Evolutionary conservation across 1,140 invertebrate genomes (phyloP).

Genomic region (Temnothorax nylanderi): DNA sequence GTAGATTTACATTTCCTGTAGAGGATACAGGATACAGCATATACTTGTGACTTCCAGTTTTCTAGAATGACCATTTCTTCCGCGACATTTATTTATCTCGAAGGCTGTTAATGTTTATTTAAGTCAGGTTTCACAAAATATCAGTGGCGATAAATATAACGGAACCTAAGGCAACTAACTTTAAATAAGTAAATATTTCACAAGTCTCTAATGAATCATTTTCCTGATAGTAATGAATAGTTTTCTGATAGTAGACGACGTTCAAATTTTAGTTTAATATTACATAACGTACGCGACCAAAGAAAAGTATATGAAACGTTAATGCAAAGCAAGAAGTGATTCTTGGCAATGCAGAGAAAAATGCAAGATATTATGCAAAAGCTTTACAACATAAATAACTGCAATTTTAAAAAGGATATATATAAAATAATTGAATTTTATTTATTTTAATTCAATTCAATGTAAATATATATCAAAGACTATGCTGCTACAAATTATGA

Average conservation of each 20-base stretch:
- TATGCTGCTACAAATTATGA: slow-evolving; percentile 46
- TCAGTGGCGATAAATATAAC: slow-evolving; percentile 14
- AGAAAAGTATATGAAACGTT: slow-evolving; percentile 33
- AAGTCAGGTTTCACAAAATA: slow-evolving; percentile 22
- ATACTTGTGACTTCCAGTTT: slow-evolving; percentile 43
- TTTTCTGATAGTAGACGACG: neutral
- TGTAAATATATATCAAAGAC: slow-evolving; percentile 27
- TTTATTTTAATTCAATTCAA: slow-evolving; percentile 67
- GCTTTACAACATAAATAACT: slow-evolving; percentile 55
- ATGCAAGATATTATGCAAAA: slow-evolving; percentile 55
- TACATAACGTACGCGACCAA: slow-evolving; percentile 25
- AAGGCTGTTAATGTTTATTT: slow-evolving; percentile 58
- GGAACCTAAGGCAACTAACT: slow-evolving; percentile 52
- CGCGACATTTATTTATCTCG: slow-evolving; percentile 46
- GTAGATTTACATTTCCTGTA: neutral
- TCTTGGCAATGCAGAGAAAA: slow-evolving; percentile 17
- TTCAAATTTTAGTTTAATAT: slow-evolving; percentile 16
- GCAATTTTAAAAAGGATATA: slow-evolving; percentile 11
- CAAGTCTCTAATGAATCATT: neutral
- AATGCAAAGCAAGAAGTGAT: slow-evolving; percentile 9
- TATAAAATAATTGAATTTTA: slow-evolving; percentile 45
- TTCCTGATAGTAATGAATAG: neutral
- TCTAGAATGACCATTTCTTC: slow-evolving; percentile 20
- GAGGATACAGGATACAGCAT: neutral
- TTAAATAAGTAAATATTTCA: slow-evolving; percentile 12